phyloP scores from a whole-genome alignment of 2,888 invertebrate species.

The Pyrrhosoma nymphula region DNA sequence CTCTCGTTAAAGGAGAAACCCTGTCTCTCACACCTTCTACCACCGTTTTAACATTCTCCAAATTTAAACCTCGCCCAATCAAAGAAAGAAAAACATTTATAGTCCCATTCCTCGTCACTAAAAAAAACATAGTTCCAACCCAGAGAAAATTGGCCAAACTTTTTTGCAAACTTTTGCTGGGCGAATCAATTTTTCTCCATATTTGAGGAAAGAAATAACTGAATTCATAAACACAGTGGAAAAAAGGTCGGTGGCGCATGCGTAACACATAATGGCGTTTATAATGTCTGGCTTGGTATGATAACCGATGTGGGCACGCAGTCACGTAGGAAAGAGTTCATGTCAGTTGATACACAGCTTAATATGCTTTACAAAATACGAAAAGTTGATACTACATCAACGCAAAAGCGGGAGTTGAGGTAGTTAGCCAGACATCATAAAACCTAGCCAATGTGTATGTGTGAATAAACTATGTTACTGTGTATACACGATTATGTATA shows the following conservation, averaged over 20 bases:
- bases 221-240: neutral
- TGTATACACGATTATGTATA: neutral
- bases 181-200: neutral
- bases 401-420: too few species aligned
- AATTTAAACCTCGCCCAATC: neutral
- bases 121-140: neutral
- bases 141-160: neutral
- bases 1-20: slow-evolving; percentile 28
- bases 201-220: neutral
- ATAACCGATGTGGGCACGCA: too few species aligned
- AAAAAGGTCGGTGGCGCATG: neutral
- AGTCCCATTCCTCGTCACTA: neutral
- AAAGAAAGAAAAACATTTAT: neutral
- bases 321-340: too few species aligned
- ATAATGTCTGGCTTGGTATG: too few species aligned
- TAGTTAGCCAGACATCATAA: too few species aligned
- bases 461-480: neutral
- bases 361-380: too few species aligned
- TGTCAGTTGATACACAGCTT: too few species aligned
- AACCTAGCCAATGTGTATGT: too few species aligned
- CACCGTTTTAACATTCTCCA: neutral
- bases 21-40: neutral
- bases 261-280: neutral
- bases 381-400: too few species aligned
- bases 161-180: slow-evolving; percentile 42